These are phyloP conservation scores for Tachina grossa DNA, from an alignment of 2,888 invertebrate genomes.

Conservation along the genomic window DNA sequence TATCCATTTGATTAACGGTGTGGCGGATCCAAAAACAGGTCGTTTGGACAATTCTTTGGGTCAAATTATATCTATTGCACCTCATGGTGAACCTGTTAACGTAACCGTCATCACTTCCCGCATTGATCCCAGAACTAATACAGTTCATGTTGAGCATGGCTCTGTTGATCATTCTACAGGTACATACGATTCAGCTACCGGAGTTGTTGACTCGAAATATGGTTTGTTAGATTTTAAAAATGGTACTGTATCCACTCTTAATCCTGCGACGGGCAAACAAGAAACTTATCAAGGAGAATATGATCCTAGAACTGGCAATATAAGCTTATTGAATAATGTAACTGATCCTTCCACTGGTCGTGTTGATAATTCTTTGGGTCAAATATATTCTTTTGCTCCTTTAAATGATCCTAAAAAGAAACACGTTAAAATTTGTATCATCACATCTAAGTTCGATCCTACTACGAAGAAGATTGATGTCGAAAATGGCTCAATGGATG, in stretches of 20 bases:
- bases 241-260: slow-evolving; percentile 86
- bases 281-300: slow-evolving; percentile 87
- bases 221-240: slow-evolving; percentile 87
- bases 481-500: slow-evolving; percentile 85
- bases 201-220: slow-evolving; percentile 85
- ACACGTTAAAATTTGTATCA: slow-evolving; percentile 89
- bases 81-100: slow-evolving; percentile 87
- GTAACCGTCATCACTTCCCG: slow-evolving; percentile 75
- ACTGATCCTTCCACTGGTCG: slow-evolving; percentile 84
- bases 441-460: slow-evolving; percentile 88
- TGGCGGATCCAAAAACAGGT: slow-evolving; percentile 87
- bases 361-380: slow-evolving; percentile 86
- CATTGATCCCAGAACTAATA: slow-evolving; percentile 54
- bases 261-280: slow-evolving; percentile 86
- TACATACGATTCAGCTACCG: slow-evolving; percentile 75
- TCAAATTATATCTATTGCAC: slow-evolving; percentile 87
- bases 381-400: slow-evolving; percentile 87
- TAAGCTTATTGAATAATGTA: slow-evolving; percentile 84
- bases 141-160: slow-evolving; percentile 66
- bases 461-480: slow-evolving; percentile 87
- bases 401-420: slow-evolving; percentile 85
- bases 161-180: slow-evolving; percentile 74
- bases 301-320: slow-evolving; percentile 86
- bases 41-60: slow-evolving; percentile 87
- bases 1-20: slow-evolving; percentile 86